phyloP scores from a whole-genome alignment of 2,113 vertebrate genomes.

The Apodemus sylvaticus region DNA sequence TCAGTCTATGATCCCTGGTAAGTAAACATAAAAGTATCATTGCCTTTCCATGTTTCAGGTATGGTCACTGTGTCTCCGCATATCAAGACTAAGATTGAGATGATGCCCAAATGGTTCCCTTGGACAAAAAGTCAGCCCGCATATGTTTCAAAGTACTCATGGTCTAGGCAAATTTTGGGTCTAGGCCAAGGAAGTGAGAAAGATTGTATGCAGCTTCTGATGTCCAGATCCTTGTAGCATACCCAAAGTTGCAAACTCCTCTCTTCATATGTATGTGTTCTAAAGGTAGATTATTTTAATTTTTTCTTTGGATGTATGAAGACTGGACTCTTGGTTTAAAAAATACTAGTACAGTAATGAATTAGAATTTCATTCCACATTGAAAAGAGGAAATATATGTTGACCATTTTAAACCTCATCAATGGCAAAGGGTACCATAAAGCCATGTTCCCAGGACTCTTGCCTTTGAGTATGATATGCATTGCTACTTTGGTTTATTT shows the following conservation, averaged over 20 bases:
- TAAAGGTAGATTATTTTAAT: conserved; percentile 21
- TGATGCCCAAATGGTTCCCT: neutral
- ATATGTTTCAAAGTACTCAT: neutral
- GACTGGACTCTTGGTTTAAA: neutral
- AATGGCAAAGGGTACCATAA: neutral
- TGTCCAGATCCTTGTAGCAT: neutral
- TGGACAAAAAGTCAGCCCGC: conserved; percentile 8
- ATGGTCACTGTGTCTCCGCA: neutral
- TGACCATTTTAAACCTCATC: conserved; percentile 47
- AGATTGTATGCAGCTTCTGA: neutral
- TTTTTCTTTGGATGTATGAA: neutral
- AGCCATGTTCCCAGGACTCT: conserved; percentile 14
- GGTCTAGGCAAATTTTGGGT: neutral
- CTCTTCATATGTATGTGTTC: neutral
- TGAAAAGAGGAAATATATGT: neutral
- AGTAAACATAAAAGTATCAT: neutral
- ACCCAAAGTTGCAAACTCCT: neutral
- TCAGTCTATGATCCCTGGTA: neutral
- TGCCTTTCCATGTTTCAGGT: neutral
- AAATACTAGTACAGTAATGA: neutral
- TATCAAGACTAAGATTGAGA: conserved; percentile 44
- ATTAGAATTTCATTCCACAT: neutral
- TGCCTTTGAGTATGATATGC: neutral
- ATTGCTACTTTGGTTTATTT: neutral
- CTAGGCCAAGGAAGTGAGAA: conserved; percentile 1